These are phyloP conservation scores for Pseudorhombus dupliciocellatus DNA, from an alignment of 2,113 vertebrate genomes.

Conservation along the genomic window DNA sequence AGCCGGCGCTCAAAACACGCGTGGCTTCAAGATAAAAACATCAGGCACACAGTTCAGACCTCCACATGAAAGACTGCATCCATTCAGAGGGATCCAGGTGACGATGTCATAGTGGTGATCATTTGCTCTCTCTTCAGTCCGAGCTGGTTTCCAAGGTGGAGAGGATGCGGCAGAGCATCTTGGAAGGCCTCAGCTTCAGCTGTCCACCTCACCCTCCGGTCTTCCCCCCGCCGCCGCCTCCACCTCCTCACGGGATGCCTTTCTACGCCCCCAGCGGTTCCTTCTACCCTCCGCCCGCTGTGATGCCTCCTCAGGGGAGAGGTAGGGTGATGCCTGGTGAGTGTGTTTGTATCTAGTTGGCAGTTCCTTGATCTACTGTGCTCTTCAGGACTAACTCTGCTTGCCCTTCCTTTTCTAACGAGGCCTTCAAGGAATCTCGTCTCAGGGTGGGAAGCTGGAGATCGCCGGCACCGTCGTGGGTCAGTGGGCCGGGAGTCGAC, in stretches of 20 bases:
- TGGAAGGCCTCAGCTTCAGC: constrained; percentile 93
- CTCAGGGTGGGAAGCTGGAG: constrained; percentile 96
- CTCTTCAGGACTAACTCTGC: background rate
- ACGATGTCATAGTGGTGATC: background rate
- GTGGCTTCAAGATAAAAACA: too few species aligned
- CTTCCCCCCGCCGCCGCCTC: constrained; percentile 85
- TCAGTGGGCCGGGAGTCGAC: constrained; percentile 92
- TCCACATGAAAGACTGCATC: too few species aligned
- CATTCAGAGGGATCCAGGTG: too few species aligned
- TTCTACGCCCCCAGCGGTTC: constrained; percentile 85
- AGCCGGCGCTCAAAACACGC: too few species aligned
- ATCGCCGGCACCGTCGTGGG: constrained; percentile 97
- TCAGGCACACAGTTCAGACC: too few species aligned
- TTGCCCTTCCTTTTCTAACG: background rate
- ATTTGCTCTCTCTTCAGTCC: constrained; percentile 71
- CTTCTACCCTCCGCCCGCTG: constrained; percentile 88
- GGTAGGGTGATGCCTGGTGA: constrained; percentile 90
- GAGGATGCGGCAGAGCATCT: constrained; percentile 96
- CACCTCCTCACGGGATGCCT: constrained; percentile 86
- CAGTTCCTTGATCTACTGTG: too few species aligned
- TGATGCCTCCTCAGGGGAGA: constrained; percentile 87
- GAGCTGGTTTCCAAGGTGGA: constrained; percentile 93
- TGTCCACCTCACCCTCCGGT: constrained; percentile 88
- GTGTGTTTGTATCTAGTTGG: too few species aligned
- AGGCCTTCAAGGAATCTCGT: constrained; percentile 90